Conservation (phyloP, 1,140 invertebrate genomes). For the Lepidotrigona ventralis region DNA sequence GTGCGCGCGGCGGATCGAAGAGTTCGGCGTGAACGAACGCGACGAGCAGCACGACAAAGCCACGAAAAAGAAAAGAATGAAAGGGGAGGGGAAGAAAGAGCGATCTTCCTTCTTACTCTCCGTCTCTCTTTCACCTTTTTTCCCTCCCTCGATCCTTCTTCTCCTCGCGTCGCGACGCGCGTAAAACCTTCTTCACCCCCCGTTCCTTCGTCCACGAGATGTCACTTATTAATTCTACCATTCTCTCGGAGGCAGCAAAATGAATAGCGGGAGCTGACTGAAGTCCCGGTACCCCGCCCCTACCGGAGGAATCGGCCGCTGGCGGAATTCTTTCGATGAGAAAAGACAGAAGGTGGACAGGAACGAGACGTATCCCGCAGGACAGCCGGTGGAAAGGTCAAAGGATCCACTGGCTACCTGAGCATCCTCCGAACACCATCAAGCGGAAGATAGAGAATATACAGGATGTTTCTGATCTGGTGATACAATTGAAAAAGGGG, state of each 20-base stretch:
- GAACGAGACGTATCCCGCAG: conserved; percentile 64
- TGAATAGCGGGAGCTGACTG: conserved; percentile 68
- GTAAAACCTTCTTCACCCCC: conserved; percentile 70
- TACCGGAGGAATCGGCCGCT: conserved; percentile 44
- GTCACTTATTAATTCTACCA: conserved; percentile 80
- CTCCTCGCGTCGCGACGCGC: conserved; percentile 58
- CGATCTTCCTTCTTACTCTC: not conserved
- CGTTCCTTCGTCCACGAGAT: conserved; percentile 60
- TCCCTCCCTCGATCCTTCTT: conserved; percentile 19
- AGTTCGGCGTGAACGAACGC: conserved; percentile 22
- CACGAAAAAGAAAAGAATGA: not conserved
- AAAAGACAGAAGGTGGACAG: conserved; percentile 65
- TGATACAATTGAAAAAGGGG: no score
- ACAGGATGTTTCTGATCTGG: no score
- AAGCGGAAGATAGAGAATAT: conserved; percentile 27
- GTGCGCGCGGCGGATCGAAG: conserved; percentile 29
- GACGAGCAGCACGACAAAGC: conserved; percentile 10
- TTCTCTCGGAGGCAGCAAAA: conserved; percentile 68
- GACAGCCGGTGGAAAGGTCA: conserved; percentile 74
- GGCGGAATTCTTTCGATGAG: conserved; percentile 68
- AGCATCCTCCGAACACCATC: conserved; percentile 41
- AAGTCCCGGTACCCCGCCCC: conserved; percentile 47
- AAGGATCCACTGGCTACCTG: conserved; percentile 76
- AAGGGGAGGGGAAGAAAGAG: not conserved
- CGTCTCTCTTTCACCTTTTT: not conserved